These are phyloP conservation scores for Regulus satrapa DNA, from an alignment of 2,113 vertebrate species.

Conservation along the genomic window DNA sequence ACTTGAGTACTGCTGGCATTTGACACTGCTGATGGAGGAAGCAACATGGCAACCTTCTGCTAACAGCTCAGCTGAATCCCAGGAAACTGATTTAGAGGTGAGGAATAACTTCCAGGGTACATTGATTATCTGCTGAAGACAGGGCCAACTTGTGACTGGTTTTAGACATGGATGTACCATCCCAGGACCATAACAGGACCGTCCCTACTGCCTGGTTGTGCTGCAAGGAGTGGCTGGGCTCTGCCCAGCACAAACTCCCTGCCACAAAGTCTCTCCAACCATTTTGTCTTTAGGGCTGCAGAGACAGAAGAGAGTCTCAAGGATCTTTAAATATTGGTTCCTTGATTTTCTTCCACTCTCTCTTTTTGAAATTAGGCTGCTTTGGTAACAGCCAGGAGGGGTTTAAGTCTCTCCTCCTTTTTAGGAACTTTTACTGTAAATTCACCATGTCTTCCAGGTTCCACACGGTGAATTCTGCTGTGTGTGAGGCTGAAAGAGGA, in stretches of 20 bases:
- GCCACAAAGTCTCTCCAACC: background rate
- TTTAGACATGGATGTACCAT: background rate
- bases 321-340: background rate
- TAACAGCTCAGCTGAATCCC: background rate
- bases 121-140: background rate
- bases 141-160: background rate
- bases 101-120: background rate
- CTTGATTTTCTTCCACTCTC: background rate
- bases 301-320: background rate
- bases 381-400: background rate
- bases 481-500: background rate
- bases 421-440: background rate
- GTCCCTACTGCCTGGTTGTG: background rate
- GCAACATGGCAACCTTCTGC: background rate
- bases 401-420: background rate
- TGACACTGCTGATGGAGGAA: background rate
- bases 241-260: background rate
- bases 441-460: background rate
- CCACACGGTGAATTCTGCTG: background rate
- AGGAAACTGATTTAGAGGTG: background rate
- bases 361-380: background rate
- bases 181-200: background rate
- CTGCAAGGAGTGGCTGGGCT: background rate
- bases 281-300: background rate
- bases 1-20: fast-evolving